A percentile compares a stretch with the other conserved stretches of the same genome.
These are phyloP conservation scores for Phymastichus coffea DNA, from an alignment of 1,140 invertebrate species.

Conservation along the genomic window DNA sequence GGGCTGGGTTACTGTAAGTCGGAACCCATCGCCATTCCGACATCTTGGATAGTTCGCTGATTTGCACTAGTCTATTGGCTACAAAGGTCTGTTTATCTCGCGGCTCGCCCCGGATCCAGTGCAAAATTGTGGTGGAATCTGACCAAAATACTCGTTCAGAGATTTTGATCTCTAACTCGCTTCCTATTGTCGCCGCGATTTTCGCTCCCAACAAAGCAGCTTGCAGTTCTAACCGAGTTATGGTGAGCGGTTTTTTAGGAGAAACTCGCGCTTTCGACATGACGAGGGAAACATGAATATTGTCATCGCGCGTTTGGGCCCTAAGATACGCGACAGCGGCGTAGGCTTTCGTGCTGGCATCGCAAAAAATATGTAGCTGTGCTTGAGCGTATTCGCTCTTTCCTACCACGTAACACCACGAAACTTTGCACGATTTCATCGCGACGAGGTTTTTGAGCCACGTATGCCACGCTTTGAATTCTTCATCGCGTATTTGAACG, in stretches of 20 bases:
- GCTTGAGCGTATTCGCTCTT: not conserved
- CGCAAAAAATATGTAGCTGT: constrained; percentile 23
- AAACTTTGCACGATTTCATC: not conserved
- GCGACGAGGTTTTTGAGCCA: not conserved
- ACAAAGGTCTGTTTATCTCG: not conserved
- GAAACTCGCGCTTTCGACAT: constrained; percentile 34
- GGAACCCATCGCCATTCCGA: not conserved
- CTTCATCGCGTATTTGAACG: constrained; percentile 2
- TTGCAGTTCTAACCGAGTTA: constrained; percentile 45
- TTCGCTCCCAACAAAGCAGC: constrained; percentile 39
- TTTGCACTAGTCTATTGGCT: not conserved
- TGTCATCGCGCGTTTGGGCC: not conserved
- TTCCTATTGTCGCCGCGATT: constrained; percentile 30
- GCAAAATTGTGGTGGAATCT: constrained; percentile 41
- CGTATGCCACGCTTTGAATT: constrained; percentile 5
- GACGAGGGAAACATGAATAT: constrained; percentile 6
- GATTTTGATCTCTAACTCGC: constrained; percentile 28
- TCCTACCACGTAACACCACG: not conserved
- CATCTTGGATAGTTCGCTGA: not conserved
- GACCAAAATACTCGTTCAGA: constrained; percentile 34
- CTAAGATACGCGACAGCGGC: constrained; percentile 35
- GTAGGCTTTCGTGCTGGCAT: constrained; percentile 37
- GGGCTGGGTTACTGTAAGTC: not conserved
- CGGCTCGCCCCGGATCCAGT: too few relatives aligned
- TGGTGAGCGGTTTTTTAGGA: constrained; percentile 18